Base-by-base conservation (phyloP, 2,888 invertebrate species). In the Isoperla grammatica region DNA sequence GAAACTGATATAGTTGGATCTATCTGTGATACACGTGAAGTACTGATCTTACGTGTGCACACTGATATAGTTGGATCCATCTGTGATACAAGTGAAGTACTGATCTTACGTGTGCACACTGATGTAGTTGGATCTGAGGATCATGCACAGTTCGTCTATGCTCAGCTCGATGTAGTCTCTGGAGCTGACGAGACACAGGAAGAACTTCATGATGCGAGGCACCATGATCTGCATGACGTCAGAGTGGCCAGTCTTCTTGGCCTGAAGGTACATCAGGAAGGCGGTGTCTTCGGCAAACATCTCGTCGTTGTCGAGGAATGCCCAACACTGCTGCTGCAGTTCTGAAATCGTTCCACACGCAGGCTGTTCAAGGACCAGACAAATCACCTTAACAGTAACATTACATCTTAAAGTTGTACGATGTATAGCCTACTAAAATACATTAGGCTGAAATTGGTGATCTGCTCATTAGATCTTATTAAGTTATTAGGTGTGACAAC, bases 221-320 rank as follows among this genome's bases (percentile, higher is more conserved):
- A 88, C 78, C 87, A 87, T 87, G 37, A 87, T 70, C 66, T 87
- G 84, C 77, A 83, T 81, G 0, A 87, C 82, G 15, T 84, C 81
- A 0, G 78, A 77, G 67, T 85, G 78, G 42, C 73, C 73, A 13
- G 37, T 23, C 22, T 58, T 37, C 12, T 56, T 45, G 15, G 64
- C 63, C 35, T 59, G 39, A 13, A 61, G 4, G 64, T 82, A 86
- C 12, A 90, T 71, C 39, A 84, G 70, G 68, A 87, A 88, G 0
- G 90, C 89, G 0, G 87, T 84, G 65, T 87, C 88, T 75, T 90
- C 90, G 20, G 76, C 78, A 68, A 90, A 88, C 0, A 87, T 77
- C 45, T 81, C 80, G 55, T 80, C 80, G 68, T 87, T 84, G 57
- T 84, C 82, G 64, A 90, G 82, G 67, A 89, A 87, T 0, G 85